Evolutionary conservation across 2,797 vertebrate genomes (phyloP), one percentile per base, ranked within the genome.

Genomic region (Naso thynnoides): DNA sequence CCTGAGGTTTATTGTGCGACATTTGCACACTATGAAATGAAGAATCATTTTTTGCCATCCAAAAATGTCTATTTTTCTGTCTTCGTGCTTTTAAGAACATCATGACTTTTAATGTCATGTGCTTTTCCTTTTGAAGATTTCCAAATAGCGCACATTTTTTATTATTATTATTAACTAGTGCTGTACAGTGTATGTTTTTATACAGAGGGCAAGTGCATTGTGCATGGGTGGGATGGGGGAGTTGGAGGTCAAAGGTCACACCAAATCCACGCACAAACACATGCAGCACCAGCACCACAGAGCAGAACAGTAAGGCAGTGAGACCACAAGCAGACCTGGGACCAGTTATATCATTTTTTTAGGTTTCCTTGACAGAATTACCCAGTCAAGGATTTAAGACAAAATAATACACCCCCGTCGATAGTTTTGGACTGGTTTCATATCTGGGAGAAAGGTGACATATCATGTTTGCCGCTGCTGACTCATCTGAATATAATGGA

Each of bases 311-410:
- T 62, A 86, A 82, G 64, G 70, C 80, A 82, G 73, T 78, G 64
- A 79, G 67, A 72, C 66, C 73, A 79, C 68, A 93, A 92, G 92
- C 90, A 96, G 94, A 94, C 93, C 94, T 91, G 90, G 89, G 86
- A 73, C 39, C 86, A 88, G 84, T 86, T 48, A 42, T 2, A 11
- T 10, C 18, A 45, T 3, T 8, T 5, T 8, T 54, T 36, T 29
- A 41, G 36, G 21, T 15, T 68, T 73, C 21, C 26, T 61, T 69
- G 8, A 39, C n/a, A 74, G 27, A 41, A 71, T 50, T 6, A 41
- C 29, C n/a, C 8, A 24, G 16, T 38, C 27, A 13, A 4, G 1
- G 5, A 2, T 49, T 66, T 78, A 8, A n/a, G 44, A 71, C 14
- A 27, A 54, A 73, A 57, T 33, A 66, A 64, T 19, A 59, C 56